Percentiles rank a stretch among this genome's conserved stretches.
Evolutionary conservation across 2,797 vertebrate species (phyloP).

Genomic region (Pygocentrus nattereri): DNA sequence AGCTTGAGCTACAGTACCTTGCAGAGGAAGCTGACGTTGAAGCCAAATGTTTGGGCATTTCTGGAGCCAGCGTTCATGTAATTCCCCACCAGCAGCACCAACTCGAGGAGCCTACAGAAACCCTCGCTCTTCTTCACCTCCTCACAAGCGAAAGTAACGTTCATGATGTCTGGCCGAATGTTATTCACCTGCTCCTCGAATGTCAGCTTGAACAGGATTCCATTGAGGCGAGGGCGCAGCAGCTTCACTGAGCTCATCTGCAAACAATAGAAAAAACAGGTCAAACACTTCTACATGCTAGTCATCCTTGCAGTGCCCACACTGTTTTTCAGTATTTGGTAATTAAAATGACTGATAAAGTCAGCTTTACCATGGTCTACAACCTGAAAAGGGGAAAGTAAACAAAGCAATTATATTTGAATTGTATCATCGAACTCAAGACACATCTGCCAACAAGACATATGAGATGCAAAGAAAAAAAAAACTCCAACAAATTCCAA

Average conservation of each 20-base stretch:
- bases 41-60: conserved; percentile 95
- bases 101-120: conserved; percentile 87
- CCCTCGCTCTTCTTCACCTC: conserved; percentile 96
- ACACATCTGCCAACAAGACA: conserved; percentile 8
- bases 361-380: not conserved
- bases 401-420: conserved; percentile 5
- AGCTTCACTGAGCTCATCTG: conserved; percentile 98
- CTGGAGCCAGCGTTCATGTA: conserved; percentile 98
- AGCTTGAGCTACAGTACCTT: conserved; percentile 88
- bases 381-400: not conserved
- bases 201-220: conserved; percentile 92
- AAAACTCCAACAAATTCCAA: conserved; percentile 11
- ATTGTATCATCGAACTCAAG: not conserved
- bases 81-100: conserved; percentile 93
- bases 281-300: not conserved
- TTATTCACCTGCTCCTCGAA: conserved; percentile 98
- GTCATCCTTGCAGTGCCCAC: not conserved
- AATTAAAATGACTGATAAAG: not conserved
- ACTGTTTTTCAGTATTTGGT: not conserved
- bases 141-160: conserved; percentile 94
- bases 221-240: conserved; percentile 88
- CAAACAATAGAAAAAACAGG: not conserved
- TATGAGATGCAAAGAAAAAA: not conserved
- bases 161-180: conserved; percentile 95
- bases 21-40: conserved; percentile 94